phyloP scores from a whole-genome alignment of 2,113 vertebrate genomes.

The Chaenocephalus aceratus region DNA sequence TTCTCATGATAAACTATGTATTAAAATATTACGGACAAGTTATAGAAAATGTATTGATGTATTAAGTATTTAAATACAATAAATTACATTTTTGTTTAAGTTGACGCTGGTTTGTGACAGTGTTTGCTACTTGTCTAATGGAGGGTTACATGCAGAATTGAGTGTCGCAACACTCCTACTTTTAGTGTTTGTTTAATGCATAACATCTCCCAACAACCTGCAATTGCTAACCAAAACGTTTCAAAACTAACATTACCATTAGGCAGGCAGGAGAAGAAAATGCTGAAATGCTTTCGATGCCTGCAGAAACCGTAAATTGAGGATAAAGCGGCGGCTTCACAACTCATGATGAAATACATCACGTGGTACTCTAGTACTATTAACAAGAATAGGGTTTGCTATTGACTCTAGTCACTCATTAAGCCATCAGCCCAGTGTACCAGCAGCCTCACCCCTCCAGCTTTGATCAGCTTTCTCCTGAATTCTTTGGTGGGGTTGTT shows the following conservation, averaged over 20 bases:
- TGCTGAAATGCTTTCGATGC: background rate
- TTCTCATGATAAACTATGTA: no score
- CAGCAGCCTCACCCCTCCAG: slow-evolving; percentile 91
- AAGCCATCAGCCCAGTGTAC: background rate
- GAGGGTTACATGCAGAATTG: no score
- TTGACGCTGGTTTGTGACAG: background rate
- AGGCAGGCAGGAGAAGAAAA: background rate
- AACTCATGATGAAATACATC: background rate
- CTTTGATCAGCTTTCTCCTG: slow-evolving; percentile 95
- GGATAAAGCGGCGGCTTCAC: background rate
- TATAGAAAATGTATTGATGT: background rate
- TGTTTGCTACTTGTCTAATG: background rate
- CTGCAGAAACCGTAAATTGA: background rate
- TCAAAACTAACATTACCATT: background rate
- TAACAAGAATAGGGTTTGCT: background rate
- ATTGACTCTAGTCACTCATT: slow-evolving; percentile 20
- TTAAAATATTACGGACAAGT: background rate
- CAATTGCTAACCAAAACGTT: background rate
- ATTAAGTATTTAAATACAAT: background rate
- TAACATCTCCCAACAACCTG: background rate
- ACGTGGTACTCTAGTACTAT: background rate
- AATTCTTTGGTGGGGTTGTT: slow-evolving; percentile 99
- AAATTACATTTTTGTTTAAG: background rate
- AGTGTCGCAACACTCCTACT: background rate
- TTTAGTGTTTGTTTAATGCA: background rate